Percentiles rank a stretch among this genome's conserved stretches.
Evolutionary conservation across 2,113 vertebrate species (phyloP).

Genomic region (Phyllopteryx taeniolatus): DNA sequence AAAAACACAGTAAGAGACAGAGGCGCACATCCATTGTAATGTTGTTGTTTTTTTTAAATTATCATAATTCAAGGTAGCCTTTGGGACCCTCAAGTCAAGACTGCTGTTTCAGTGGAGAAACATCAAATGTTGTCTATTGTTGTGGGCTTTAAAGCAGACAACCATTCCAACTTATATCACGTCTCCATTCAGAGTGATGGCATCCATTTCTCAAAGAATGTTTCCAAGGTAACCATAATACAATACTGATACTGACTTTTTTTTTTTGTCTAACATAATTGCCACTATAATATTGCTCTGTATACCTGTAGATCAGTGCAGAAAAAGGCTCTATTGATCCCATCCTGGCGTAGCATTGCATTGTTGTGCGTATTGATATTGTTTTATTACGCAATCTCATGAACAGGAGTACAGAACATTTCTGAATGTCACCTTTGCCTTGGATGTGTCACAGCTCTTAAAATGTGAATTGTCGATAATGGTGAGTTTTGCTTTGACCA

Average conservation of each 20-base stretch:
- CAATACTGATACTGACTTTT: background rate
- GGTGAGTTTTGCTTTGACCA: constrained; percentile 50
- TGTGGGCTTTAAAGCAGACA: constrained; percentile 52
- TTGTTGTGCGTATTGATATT: background rate
- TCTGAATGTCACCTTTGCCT: constrained; percentile 57
- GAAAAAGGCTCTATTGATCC: background rate
- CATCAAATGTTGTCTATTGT: constrained; percentile 17
- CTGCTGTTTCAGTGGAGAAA: constrained; percentile 2
- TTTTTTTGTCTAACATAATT: background rate
- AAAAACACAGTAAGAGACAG: background rate
- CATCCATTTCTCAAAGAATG: constrained; percentile 17
- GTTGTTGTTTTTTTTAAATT: background rate
- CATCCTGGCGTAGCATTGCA: background rate
- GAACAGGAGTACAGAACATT: constrained; percentile 52
- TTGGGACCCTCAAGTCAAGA: constrained; percentile 54
- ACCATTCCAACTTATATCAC: constrained; percentile 60
- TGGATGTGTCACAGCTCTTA: constrained; percentile 28
- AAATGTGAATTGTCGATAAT: constrained; percentile 42
- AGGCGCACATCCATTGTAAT: background rate
- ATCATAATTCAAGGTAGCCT: constrained; percentile 54
- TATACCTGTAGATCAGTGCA: background rate
- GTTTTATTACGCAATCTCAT: background rate
- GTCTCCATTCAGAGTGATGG: constrained; percentile 50
- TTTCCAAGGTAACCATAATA: constrained; percentile 55
- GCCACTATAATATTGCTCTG: background rate